These are phyloP conservation scores for Arge pagana DNA, from an alignment of 2,888 invertebrate genomes.

Conservation along the genomic window DNA sequence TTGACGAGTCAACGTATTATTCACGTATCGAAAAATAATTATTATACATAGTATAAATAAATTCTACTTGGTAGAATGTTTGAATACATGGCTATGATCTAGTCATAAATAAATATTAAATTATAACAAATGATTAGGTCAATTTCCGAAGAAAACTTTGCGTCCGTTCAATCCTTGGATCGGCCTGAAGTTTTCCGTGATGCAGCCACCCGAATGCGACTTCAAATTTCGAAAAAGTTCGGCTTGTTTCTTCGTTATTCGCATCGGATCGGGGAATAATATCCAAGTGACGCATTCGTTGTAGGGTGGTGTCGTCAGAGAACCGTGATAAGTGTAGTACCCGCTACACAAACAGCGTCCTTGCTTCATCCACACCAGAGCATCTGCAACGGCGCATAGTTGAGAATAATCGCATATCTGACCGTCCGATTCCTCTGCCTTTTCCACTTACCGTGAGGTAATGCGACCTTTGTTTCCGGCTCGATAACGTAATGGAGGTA, in stretches of 20 bases:
- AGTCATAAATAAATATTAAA: constrained; percentile 10
- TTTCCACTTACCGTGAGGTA: constrained; percentile 15
- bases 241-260: constrained; percentile 43
- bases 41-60: constrained; percentile 20
- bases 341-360: constrained; percentile 32
- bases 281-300: constrained; percentile 47
- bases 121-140: not conserved
- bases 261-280: constrained; percentile 37
- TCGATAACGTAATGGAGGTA: constrained; percentile 13
- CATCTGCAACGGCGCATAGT: constrained; percentile 2
- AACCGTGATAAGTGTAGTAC: constrained; percentile 46
- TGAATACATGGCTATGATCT: constrained; percentile 12
- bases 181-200: constrained; percentile 19
- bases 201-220: constrained; percentile 15
- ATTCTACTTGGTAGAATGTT: constrained; percentile 23
- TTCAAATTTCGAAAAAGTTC: constrained; percentile 16
- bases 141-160: constrained; percentile 19
- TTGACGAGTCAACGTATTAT: too few species aligned
- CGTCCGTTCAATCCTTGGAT: constrained; percentile 31
- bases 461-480: constrained; percentile 12
- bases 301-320: constrained; percentile 42
- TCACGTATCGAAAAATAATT: too few species aligned
- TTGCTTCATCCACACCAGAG: constrained; percentile 38
- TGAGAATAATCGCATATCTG: not conserved
- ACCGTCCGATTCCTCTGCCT: not conserved